Conservation (phyloP, 2,888 invertebrate species). For the Rambutsinella grinnellia region DNA sequence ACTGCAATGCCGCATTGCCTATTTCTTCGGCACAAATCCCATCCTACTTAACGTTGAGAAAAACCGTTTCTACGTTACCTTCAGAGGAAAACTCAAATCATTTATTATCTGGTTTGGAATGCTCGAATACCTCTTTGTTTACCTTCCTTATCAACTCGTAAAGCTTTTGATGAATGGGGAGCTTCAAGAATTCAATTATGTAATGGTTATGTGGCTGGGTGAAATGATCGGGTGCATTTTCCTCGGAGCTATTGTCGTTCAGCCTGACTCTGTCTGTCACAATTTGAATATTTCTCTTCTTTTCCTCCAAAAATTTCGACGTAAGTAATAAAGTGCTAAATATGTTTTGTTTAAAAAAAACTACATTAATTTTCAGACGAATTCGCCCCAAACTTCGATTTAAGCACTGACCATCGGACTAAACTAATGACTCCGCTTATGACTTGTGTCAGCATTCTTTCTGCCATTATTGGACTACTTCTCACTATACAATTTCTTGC, state of each 20-base stretch:
- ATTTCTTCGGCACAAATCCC: conserved; percentile 19
- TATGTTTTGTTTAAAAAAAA: too few species aligned
- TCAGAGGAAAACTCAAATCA: conserved; percentile 1
- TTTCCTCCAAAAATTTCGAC: too few species aligned
- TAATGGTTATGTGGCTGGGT: conserved; percentile 32
- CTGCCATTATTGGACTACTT: neutral
- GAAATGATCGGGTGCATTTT: conserved; percentile 9
- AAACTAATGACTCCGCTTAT: neutral
- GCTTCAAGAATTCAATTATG: conserved; percentile 22
- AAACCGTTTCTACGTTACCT: conserved; percentile 4
- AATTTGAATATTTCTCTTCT: too few species aligned
- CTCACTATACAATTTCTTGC: conserved; percentile 3
- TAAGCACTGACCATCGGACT: conserved; percentile 1
- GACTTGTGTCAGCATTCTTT: neutral
- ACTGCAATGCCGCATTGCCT: conserved; percentile 2
- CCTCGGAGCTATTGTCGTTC: too few species aligned
- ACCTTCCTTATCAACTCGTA: conserved; percentile 25
- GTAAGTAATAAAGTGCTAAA: too few species aligned
- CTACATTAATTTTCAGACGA: too few species aligned
- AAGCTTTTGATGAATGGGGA: conserved; percentile 12
- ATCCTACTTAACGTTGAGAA: conserved; percentile 2
- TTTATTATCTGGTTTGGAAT: neutral
- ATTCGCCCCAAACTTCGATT: conserved; percentile 20
- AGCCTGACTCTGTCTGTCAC: too few species aligned
- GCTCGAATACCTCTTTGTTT: conserved; percentile 16